phyloP scores from a whole-genome alignment of 1,140 invertebrate genomes.

The Hylaeus volcanicus region DNA sequence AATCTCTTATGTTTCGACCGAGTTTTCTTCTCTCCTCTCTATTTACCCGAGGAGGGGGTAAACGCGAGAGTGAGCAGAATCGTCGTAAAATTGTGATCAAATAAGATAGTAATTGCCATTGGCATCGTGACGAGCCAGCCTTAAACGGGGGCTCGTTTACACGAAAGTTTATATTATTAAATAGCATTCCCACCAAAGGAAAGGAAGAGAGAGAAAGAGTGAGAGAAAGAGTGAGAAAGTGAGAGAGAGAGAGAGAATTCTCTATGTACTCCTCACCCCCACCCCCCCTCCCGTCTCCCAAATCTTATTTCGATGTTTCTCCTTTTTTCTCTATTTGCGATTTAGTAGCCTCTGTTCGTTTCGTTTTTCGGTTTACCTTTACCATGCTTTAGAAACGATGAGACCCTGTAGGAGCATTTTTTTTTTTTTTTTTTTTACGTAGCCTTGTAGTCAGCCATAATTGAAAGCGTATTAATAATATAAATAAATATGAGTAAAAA shows the following conservation, averaged over 20 bases:
- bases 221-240: not conserved
- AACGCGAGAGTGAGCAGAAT: conserved; percentile 57
- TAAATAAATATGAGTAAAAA: conserved; percentile 67
- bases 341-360: conserved; percentile 37
- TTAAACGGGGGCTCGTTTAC: conserved; percentile 2
- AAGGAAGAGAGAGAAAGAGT: conserved; percentile 19
- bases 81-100: conserved; percentile 61
- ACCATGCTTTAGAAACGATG: conserved; percentile 61
- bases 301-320: conserved; percentile 40
- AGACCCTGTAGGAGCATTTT: conserved; percentile 71
- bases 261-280: too few relatives aligned
- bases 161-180: conserved; percentile 40
- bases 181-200: conserved; percentile 65
- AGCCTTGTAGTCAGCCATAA: conserved; percentile 77
- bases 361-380: conserved; percentile 14
- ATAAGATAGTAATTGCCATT: conserved; percentile 59
- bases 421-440: conserved; percentile 61
- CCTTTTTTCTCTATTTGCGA: conserved; percentile 36
- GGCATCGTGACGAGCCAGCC: conserved; percentile 33
- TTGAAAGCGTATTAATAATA: conserved; percentile 74
- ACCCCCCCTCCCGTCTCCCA: not conserved
- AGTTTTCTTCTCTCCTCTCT: conserved; percentile 39
- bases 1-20: conserved; percentile 29
- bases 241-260: not conserved
- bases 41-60: conserved; percentile 48